A percentile compares a stretch with the other conserved stretches of the same genome.
These are phyloP conservation scores for Actinopyga echinites DNA, from an alignment of 53 echinoderm and acorn worm genomes.

Conservation along the genomic window DNA sequence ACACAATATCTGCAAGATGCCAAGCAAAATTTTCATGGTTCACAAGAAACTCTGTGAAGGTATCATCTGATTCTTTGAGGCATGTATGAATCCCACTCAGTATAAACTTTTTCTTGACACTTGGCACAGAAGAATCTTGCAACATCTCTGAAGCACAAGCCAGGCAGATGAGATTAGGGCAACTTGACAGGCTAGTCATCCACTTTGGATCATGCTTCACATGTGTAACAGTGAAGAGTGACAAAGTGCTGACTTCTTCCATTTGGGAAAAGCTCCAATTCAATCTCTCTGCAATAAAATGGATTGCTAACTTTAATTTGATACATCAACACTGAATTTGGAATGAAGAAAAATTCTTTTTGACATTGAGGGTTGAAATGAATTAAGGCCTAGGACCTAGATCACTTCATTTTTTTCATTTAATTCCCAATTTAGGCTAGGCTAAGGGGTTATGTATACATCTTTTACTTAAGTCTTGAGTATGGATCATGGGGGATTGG, in stretches of 20 bases:
- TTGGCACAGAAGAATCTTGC: conserved; percentile 60
- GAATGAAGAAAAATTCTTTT: no score
- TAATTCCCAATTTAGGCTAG: no score
- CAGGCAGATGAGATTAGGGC: conserved; percentile 64
- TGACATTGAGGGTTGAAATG: no score
- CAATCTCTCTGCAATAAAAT: no score
- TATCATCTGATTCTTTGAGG: conserved; percentile 33
- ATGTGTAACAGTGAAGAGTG: conserved; percentile 71
- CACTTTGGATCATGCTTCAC: conserved; percentile 68
- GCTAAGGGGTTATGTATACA: no score
- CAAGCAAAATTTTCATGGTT: conserved; percentile 66
- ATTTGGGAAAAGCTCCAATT: background rate
- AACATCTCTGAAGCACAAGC: conserved; percentile 73
- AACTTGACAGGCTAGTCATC: conserved; percentile 57
- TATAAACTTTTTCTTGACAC: conserved; percentile 76
- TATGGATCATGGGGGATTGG: no score
- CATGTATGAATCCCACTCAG: conserved; percentile 67
- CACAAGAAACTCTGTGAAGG: conserved; percentile 56
- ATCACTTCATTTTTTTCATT: no score
- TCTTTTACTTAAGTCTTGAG: no score
- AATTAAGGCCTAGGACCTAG: no score
- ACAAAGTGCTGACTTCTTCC: conserved; percentile 59
- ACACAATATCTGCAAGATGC: conserved; percentile 71
- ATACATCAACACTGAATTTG: no score
- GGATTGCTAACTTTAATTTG: no score